Evolutionary conservation across 2,888 invertebrate species (phyloP), one percentile per base, ranked within the genome.

Genomic region (Amphipyra berbera): DNA sequence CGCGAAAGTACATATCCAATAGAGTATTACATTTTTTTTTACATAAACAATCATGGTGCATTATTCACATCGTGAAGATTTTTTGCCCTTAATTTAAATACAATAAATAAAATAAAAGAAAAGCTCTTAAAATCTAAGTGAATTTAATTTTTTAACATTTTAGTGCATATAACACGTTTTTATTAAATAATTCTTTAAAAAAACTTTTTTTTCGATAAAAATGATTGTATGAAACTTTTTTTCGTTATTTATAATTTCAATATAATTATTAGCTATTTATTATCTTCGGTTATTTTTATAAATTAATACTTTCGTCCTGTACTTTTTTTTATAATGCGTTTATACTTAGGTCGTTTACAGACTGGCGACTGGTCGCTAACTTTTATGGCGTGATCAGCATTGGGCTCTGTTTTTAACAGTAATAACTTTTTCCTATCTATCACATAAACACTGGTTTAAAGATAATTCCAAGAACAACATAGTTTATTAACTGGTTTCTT

Each of bases 251-350:
- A 70, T 70, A 67, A 79, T 75, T 75, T 76, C 76, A 79, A 78
- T 82, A 84, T 78, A 79, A 84, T 86, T 91, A 88, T 83, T 72
- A 76, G 69, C 89, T 93, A 92, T 91, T 93, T 93, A 94, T 93
- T 94, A 93, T 94, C 93, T 78, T 87, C 87, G 83, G 87, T 76
- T 86, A 83, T 84, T 86, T 84, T 85, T 83, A 73, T 81, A 89
- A 92, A 90, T 87, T 86, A 92, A 91, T 92, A 90, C 87, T 91
- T 89, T 84, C 78, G 73, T 90, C 87, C 89, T 90, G 90, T 89
- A 87, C 69, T 88, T 84, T 52, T 84, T 52, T 79, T 68, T 84
- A 21, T 84, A 89, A 90, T 82, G 88, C 80, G 75, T 89, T 84
- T 88, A 87, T 79, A 82, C 6, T 90, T 89, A 86, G 77, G 75